Conservation (phyloP, 2,888 invertebrate genomes). For the Liopterus haemorrhoidalis region DNA sequence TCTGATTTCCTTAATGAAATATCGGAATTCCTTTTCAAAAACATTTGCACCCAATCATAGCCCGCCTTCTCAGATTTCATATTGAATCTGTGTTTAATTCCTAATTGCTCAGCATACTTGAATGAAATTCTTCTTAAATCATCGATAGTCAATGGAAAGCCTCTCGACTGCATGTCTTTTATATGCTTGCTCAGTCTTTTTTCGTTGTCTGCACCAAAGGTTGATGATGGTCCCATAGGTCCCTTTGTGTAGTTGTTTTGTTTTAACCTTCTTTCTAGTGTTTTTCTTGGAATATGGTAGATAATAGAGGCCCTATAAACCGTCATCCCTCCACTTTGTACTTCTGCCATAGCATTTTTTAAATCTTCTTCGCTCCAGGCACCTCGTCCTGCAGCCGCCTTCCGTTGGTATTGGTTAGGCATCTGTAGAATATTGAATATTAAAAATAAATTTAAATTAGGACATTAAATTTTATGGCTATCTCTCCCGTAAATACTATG, state of each 20-base stretch:
- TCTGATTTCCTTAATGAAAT: slow-evolving; percentile 19
- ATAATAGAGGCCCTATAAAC: slow-evolving; percentile 18
- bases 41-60: slow-evolving; percentile 17
- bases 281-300: slow-evolving; percentile 22
- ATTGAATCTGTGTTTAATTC: slow-evolving; percentile 18
- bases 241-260: slow-evolving; percentile 16
- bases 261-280: slow-evolving; percentile 20
- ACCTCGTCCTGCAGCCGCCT: slow-evolving; percentile 9
- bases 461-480: slow-evolving; percentile 1
- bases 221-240: slow-evolving; percentile 21
- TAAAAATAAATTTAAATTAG: background rate
- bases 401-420: slow-evolving; percentile 18
- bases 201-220: slow-evolving; percentile 23
- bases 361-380: slow-evolving; percentile 19
- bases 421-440: slow-evolving; percentile 17
- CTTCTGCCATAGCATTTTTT: slow-evolving; percentile 19
- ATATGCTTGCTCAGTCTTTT: slow-evolving; percentile 22
- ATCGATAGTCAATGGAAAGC: slow-evolving; percentile 23
- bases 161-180: slow-evolving; percentile 22
- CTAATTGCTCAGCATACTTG: slow-evolving; percentile 12
- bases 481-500: background rate
- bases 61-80: slow-evolving; percentile 17
- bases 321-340: slow-evolving; percentile 19
- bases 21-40: slow-evolving; percentile 20
- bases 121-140: slow-evolving; percentile 22